Evolutionary conservation across 2,888 invertebrate genomes (phyloP), one percentile per base, ranked within the genome.

Genomic region (Drosophila nigritarsus): DNA sequence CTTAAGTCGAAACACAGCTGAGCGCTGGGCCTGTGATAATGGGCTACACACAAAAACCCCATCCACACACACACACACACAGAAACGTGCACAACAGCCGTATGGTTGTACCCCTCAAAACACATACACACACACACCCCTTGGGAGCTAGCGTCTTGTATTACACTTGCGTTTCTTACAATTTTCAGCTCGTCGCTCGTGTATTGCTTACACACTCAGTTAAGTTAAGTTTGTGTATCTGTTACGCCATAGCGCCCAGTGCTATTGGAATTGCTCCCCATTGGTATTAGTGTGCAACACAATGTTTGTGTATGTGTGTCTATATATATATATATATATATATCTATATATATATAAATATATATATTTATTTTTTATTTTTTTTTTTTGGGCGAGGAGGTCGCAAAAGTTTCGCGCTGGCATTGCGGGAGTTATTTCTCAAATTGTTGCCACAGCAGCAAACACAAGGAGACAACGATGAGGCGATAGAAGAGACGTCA

Each of bases 371-470:
- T 20, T 38, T 36, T 45, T 30, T 32, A 15, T 49, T 64, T 49
- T 50, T 29, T 59, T 54, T 38, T 13, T 67, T 50, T n/a, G 34
- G 29, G 40, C 38, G 20, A 54, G 68, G 42, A 68, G 59, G 53
- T 42, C 53, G 48, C 59, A 73, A 78, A 75, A 75, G 75, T 70
- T 75, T 61, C 48, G 69, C 69, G 40, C 56, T 73, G 71, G 38
- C 83, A 82, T 82, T 78, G 85, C 79, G 75, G 65, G 79, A 89
- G 89, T 89, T 89, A 89, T 87, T 87, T 87, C 85, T 83, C 81
- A 89, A 89, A 89, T 89, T 87, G 87, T 89, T 87, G 87, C 87
- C 87, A 87, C 89, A 84, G 85, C 81, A 87, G 83, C 81, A 78
- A 73, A 4, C 27, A 15, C 29, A 40, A 54, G 40, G 29, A 71